These are phyloP conservation scores for Cantharis nigra DNA, from an alignment of 2,888 invertebrate species.

Conservation along the genomic window DNA sequence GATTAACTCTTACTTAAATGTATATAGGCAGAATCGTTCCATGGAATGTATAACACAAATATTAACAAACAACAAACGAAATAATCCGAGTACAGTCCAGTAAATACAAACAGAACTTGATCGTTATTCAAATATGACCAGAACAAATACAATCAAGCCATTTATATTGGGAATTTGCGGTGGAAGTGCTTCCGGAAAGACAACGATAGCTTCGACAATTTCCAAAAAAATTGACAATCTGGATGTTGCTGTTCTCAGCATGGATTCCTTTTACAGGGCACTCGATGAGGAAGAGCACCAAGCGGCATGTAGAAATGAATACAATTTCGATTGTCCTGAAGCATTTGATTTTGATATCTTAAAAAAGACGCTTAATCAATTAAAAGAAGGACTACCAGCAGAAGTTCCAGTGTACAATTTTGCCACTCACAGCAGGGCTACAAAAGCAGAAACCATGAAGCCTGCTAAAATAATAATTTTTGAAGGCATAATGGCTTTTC, in stretches of 20 bases:
- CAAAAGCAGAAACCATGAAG: conserved; percentile 95
- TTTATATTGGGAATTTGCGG: conserved; percentile 85
- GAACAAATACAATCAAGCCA: neutral
- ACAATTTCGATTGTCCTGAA: conserved; percentile 99
- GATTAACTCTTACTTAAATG: too few relatives aligned
- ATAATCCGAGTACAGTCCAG: too few relatives aligned
- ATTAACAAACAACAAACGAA: too few relatives aligned
- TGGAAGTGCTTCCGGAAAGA: conserved; percentile 98
- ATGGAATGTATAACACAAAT: too few relatives aligned
- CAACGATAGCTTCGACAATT: conserved; percentile 96
- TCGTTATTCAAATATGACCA: too few relatives aligned
- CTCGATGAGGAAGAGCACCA: conserved; percentile 91
- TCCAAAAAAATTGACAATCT: conserved; percentile 93
- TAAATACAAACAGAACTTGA: too few relatives aligned
- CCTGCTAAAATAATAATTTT: conserved; percentile 99
- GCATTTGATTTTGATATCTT: conserved; percentile 97
- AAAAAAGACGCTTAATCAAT: conserved; percentile 77
- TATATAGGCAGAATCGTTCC: too few relatives aligned
- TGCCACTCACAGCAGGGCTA: conserved; percentile 87
- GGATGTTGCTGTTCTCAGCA: conserved; percentile 96
- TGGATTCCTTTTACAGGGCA: conserved; percentile 99
- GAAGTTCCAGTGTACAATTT: conserved; percentile 99
- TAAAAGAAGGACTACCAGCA: conserved; percentile 93
- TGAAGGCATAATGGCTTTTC: conserved; percentile 97
- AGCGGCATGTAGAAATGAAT: conserved; percentile 83